Base-by-base conservation (phyloP, 2,888 invertebrate species). In the Drosophila mimetica region DNA sequence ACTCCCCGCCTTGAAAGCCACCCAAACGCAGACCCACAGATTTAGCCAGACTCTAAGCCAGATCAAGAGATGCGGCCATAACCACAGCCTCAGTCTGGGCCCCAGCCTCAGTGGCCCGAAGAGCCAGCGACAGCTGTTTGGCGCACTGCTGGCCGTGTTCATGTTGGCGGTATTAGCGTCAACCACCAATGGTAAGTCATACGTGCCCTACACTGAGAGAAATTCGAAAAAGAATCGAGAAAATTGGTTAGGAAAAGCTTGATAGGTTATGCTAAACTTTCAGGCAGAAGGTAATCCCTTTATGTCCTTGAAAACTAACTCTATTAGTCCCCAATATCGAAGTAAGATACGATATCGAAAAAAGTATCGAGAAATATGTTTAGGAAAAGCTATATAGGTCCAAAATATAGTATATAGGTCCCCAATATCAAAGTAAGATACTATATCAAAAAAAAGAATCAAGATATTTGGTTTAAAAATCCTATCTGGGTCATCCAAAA, bases 181-280 rank as follows among this genome's bases (percentile, higher is more conserved):
- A 54, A 73, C 74, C 75, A 60, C 79, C 61, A 79, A 79, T 73
- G 82, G 88, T 86, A 84, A 80, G 89, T 87, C 63, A 52, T 50
- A 54, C 30, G 44, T 16, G 39, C 16, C n/a, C 34, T 39, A 41
- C 51, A 30, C 39, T 22, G 22, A 42, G 11, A 47, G 34, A 36
- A 25, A 7, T 8, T 5, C 4, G 7, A 11, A 1, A 13, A 58
- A 20, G 48, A 16, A n/a, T 36, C 13, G 3, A 20, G 13, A 14
- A 51, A 18, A 54, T 20, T 7, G 25, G 25, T 25, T 25, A 25
- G 7, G 25, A 25, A 25, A 25, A 9, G 28, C 9, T 28, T 2
- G 3, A 8, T 28, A 9, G 28, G 28, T 28, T 8, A 28, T 28
- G 2, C 8, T 8, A 28, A 28, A 28, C 6, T 5, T 22, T 22